Evolutionary conservation across 1,140 invertebrate species (phyloP).

Genomic region (Bursaphelenchus mucronatus): DNA sequence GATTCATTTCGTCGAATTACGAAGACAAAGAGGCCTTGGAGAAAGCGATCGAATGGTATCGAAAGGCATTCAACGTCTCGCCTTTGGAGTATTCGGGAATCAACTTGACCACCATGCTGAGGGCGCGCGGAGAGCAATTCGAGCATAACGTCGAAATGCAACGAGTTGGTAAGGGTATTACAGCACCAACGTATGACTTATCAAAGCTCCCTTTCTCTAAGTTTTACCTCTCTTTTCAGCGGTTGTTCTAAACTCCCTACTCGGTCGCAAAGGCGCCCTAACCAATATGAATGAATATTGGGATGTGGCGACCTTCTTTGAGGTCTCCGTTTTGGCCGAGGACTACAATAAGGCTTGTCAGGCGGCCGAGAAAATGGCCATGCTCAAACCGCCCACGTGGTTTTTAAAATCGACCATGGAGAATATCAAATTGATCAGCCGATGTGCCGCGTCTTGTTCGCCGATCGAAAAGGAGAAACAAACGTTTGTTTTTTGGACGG

Average conservation of each 20-base stretch:
- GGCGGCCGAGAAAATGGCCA: slow-evolving; percentile 97
- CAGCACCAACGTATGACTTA: background rate
- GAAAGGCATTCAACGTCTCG: slow-evolving; percentile 93
- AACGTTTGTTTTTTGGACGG: slow-evolving; percentile 80
- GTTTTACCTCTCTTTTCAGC: slow-evolving; percentile 64
- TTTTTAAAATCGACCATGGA: slow-evolving; percentile 96
- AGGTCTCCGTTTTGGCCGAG: slow-evolving; percentile 87
- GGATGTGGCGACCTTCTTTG: slow-evolving; percentile 99
- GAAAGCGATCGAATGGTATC: slow-evolving; percentile 93
- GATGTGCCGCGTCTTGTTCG: slow-evolving; percentile 58
- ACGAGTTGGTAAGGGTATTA: slow-evolving; percentile 70
- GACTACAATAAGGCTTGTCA: slow-evolving; percentile 94
- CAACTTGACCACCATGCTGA: slow-evolving; percentile 91
- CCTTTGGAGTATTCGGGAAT: slow-evolving; percentile 99
- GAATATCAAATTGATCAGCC: slow-evolving; percentile 90
- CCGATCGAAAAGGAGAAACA: slow-evolving; percentile 61
- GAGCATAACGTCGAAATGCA: slow-evolving; percentile 82
- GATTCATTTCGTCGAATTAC: slow-evolving; percentile 90
- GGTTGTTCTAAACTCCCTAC: slow-evolving; percentile 91
- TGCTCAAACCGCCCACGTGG: slow-evolving; percentile 95
- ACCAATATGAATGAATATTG: slow-evolving; percentile 90
- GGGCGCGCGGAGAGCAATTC: slow-evolving; percentile 95
- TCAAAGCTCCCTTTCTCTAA: slow-evolving; percentile 13
- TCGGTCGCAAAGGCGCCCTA: slow-evolving; percentile 93
- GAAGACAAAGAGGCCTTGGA: slow-evolving; percentile 79